Percentiles rank a stretch among this genome's conserved stretches.
Conservation (phyloP, 2,113 vertebrate species). For the Pedionomus torquatus region DNA sequence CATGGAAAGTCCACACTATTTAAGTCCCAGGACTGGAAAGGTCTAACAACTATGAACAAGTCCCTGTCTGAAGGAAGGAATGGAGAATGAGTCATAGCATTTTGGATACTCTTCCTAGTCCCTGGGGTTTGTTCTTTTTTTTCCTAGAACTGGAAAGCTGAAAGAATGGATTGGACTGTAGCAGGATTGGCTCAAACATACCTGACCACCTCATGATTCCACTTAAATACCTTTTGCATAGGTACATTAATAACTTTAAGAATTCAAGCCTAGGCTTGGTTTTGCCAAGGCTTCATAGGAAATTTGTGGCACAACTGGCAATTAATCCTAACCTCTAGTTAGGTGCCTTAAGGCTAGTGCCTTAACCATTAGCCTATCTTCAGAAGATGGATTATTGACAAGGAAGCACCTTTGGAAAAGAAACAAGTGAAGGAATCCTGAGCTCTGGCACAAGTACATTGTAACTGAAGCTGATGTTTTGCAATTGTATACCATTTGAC, state of each 20-base stretch:
- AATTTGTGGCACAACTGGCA: not conserved
- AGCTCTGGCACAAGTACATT: not conserved
- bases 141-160: not conserved
- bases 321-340: not conserved
- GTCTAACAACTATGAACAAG: not conserved
- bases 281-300: not conserved
- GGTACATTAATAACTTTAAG: not conserved
- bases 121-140: not conserved
- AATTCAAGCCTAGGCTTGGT: not conserved
- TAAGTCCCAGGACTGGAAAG: not conserved
- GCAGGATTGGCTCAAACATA: not conserved
- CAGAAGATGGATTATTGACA: not conserved
- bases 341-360: not conserved
- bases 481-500: not conserved
- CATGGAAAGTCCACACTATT: not conserved
- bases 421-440: not conserved
- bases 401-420: not conserved
- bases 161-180: not conserved
- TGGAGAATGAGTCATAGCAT: not conserved
- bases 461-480: not conserved
- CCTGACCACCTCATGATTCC: not conserved
- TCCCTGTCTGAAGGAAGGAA: not conserved
- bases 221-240: not conserved
- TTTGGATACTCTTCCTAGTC: not conserved
- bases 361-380: not conserved